Conservation (phyloP, 2,888 invertebrate genomes). For the Drosophila mercatorum region DNA sequence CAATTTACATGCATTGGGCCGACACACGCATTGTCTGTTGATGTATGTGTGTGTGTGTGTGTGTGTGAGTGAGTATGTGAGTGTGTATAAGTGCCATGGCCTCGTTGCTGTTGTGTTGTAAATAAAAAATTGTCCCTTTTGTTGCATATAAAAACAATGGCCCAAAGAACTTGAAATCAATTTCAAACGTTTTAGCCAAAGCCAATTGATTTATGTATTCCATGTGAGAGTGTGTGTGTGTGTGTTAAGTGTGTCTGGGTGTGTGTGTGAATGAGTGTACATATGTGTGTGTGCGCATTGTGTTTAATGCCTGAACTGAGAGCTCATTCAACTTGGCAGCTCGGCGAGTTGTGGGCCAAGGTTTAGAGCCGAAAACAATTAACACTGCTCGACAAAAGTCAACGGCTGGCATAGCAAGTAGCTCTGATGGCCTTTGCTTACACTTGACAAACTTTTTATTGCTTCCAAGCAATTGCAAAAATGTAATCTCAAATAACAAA, state of each 20-base stretch:
- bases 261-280: slow-evolving; percentile 32
- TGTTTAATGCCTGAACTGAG: slow-evolving; percentile 44
- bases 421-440: slow-evolving; percentile 46
- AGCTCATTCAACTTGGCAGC: slow-evolving; percentile 48
- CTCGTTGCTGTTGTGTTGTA: slow-evolving; percentile 42
- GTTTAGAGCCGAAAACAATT: slow-evolving; percentile 57
- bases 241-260: slow-evolving; percentile 33
- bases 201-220: slow-evolving; percentile 73
- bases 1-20: slow-evolving; percentile 73
- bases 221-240: slow-evolving; percentile 33
- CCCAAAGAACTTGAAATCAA: slow-evolving; percentile 77
- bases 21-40: slow-evolving; percentile 29
- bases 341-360: slow-evolving; percentile 39
- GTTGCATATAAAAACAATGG: slow-evolving; percentile 78
- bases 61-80: background rate
- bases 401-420: slow-evolving; percentile 31
- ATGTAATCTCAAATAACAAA: slow-evolving; percentile 61
- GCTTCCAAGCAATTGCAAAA: slow-evolving; percentile 77
- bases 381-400: slow-evolving; percentile 64
- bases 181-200: slow-evolving; percentile 77
- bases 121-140: slow-evolving; percentile 78
- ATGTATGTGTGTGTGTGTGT: slow-evolving; percentile 23
- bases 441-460: slow-evolving; percentile 81
- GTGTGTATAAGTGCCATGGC: slow-evolving; percentile 37
- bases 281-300: slow-evolving; percentile 36